Conservation (phyloP, 1,140 invertebrate species). For the Cydia amplana region DNA sequence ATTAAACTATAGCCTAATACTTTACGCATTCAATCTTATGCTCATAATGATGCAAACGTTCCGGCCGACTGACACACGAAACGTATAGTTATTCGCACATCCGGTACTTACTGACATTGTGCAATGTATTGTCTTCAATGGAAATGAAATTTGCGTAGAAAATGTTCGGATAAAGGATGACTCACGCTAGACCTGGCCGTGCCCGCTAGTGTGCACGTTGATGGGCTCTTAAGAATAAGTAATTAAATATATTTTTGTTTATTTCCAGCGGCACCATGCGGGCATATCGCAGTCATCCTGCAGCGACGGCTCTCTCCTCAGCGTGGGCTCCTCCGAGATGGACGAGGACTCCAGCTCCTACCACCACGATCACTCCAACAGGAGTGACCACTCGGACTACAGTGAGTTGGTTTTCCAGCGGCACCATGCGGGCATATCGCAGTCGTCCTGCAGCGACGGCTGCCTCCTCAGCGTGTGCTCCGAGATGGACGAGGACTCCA, state of each 20-base stretch:
- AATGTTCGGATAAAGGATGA: no score
- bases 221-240: neutral
- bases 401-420: no score
- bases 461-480: slow-evolving; percentile 57
- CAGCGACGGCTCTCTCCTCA: slow-evolving; percentile 86
- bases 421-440: no score
- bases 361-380: slow-evolving; percentile 60
- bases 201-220: no score
- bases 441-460: slow-evolving; percentile 86
- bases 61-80: neutral
- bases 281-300: slow-evolving; percentile 85
- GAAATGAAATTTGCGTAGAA: neutral
- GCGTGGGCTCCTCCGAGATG: slow-evolving; percentile 86
- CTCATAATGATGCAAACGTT: slow-evolving; percentile 1
- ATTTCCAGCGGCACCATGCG: slow-evolving; percentile 72
- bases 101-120: neutral
- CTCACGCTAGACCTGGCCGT: no score
- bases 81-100: neutral
- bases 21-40: neutral
- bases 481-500: no score
- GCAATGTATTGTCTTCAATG: neutral
- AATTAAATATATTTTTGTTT: neutral
- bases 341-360: slow-evolving; percentile 81
- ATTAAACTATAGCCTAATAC: no score
- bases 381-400: slow-evolving; percentile 72